Evolutionary conservation across 1,140 invertebrate genomes (phyloP), one percentile per base, ranked within the genome.

Genomic region (Anadara kagoshimensis): DNA sequence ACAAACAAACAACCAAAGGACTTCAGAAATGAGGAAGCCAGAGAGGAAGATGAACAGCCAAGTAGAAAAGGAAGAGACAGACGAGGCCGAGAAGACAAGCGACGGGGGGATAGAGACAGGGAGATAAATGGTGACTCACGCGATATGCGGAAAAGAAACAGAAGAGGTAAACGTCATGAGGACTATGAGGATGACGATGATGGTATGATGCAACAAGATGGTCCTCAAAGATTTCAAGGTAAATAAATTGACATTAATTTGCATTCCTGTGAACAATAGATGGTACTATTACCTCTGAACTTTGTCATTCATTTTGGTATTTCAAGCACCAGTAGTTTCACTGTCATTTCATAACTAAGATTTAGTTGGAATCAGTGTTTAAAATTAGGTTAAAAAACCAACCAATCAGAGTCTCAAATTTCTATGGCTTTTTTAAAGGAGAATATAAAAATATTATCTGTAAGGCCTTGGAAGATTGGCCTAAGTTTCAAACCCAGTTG

Each of bases 1-100:
- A 95, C 96, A 84, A 93, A 93, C 36, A 83, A 83, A 26, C 79
- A 79, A 47, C 79, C 82, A 12, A 62, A 64, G 36, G 24, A 59
- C 43, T 70, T 76, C 14, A 47, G 69, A 45, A 51, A 43, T 70
- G n/a, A 65, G 49, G 67, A 75, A 64, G 26, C 45, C 0, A 45
- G 41, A 14, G 51, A 59, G 44, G 20, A 57, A 47, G 49, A 43
- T 0, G 69, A 76, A 16, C 54, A 29, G 36, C 44, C 51, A 41
- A 53, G 62, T 20, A 36, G 22, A n/a, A 57, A 62, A n/a, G 72
- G 64, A 18, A 70, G 45, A 43, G 64, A 67, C n/a, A 72, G 56
- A 20, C 51, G 67, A 18, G 61, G 53, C 4, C 43, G 44, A n/a
- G 44, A 41, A 24, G 49, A 71, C 7, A 22, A 51, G 16, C 22